These are phyloP conservation scores for Vanessa tameamea DNA, from an alignment of 1,140 invertebrate genomes.

Conservation along the genomic window DNA sequence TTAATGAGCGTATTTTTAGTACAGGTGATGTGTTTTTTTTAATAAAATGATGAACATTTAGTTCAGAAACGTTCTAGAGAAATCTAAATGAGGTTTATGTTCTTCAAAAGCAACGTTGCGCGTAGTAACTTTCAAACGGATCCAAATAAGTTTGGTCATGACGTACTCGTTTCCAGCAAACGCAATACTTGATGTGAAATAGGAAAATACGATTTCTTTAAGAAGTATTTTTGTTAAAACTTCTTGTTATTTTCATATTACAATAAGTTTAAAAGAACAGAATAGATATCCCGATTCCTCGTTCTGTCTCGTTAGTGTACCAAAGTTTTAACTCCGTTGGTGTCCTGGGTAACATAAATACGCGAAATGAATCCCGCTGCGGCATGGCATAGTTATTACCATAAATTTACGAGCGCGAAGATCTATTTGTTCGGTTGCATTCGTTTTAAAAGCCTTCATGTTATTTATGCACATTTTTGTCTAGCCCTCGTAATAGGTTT, in stretches of 20 bases:
- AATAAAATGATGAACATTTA: too few species aligned
- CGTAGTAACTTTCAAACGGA: too few species aligned
- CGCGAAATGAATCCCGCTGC: slow-evolving; percentile 43
- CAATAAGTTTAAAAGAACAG: background rate
- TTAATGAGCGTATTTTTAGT: too few species aligned
- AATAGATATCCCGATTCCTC: background rate
- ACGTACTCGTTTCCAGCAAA: background rate
- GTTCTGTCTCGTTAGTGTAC: slow-evolving; percentile 9
- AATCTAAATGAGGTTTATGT: too few species aligned
- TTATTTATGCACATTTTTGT: slow-evolving; percentile 31
- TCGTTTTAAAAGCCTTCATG: slow-evolving; percentile 26
- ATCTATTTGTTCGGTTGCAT: slow-evolving; percentile 36
- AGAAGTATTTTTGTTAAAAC: background rate
- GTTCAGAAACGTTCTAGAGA: too few species aligned
- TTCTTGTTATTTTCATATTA: background rate
- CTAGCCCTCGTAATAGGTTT: slow-evolving; percentile 14
- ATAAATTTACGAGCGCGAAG: slow-evolving; percentile 38
- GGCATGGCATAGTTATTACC: slow-evolving; percentile 43
- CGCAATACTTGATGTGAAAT: background rate
- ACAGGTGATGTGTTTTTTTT: too few species aligned
- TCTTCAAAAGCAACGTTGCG: too few species aligned
- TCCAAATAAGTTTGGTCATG: too few species aligned
- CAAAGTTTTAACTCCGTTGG: slow-evolving; percentile 44
- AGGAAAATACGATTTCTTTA: background rate
- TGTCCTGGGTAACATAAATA: slow-evolving; percentile 45